Percentiles rank a stretch among this genome's conserved stretches.
phyloP scores from a whole-genome alignment of 1,140 invertebrate species.

The Himalopsyche phryganea region DNA sequence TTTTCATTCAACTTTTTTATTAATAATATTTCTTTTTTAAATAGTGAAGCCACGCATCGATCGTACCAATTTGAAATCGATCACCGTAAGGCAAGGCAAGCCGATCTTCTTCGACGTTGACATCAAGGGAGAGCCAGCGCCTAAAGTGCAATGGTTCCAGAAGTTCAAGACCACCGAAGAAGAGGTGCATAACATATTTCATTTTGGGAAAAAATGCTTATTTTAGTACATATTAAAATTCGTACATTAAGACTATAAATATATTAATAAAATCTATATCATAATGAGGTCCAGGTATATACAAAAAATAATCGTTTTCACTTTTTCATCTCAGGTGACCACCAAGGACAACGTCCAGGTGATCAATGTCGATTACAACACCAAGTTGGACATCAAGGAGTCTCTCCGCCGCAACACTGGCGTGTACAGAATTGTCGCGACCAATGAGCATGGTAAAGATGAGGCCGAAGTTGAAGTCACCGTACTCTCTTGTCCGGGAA shows the following conservation, averaged over 20 bases:
- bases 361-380: slow-evolving; percentile 88
- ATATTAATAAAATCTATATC: no score
- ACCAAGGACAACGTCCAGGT: slow-evolving; percentile 69
- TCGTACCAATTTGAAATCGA: slow-evolving; percentile 87
- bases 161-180: slow-evolving; percentile 52
- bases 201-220: no score
- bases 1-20: no score
- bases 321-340: slow-evolving; percentile 54
- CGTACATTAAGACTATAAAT: no score
- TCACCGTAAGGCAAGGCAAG: slow-evolving; percentile 88
- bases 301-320: no score
- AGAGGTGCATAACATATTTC: slow-evolving; percentile 38
- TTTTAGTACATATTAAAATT: no score
- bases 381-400: slow-evolving; percentile 85
- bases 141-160: slow-evolving; percentile 86
- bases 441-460: slow-evolving; percentile 89
- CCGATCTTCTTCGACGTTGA: slow-evolving; percentile 90
- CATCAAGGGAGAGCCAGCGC: slow-evolving; percentile 90
- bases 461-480: slow-evolving; percentile 91
- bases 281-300: no score
- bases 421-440: slow-evolving; percentile 85
- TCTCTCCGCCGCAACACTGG: slow-evolving; percentile 81
- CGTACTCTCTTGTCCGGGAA: slow-evolving; percentile 79
- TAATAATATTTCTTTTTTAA: no score
- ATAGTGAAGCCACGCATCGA: slow-evolving; percentile 97